Evolutionary conservation across 1,140 invertebrate species (phyloP), one percentile per base, ranked within the genome.

Genomic region (Charaxes varanes): DNA sequence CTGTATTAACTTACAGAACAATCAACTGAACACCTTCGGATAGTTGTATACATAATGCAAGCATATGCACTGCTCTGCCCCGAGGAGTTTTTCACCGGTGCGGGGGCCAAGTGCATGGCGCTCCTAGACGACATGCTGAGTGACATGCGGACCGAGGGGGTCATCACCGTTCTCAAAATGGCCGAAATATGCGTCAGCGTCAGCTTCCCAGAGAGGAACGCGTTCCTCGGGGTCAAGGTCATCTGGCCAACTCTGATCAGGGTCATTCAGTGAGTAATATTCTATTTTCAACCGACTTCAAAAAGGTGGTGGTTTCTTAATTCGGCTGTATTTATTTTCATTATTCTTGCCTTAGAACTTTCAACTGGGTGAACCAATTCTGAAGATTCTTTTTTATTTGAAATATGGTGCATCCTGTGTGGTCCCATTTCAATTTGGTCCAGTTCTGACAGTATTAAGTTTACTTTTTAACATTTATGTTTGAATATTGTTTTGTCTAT

Each of bases 31-130:
- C 91, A 94, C 70, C 84, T 97, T 1, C 85, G 89, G 43, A 87
- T 89, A 14, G 93, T 93, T 54, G 85, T 96, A 6, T 89, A 91
- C 53, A 92, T 97, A 59, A 91, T 92, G 53, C 89, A 94, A 68
- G 92, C 91, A 2, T 97, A 97, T 70, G 87, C 95, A 1, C 71
- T 96, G n/a, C 82, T 97, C 3, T 91, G 89, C 55, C 93, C 94
- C 0, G 88, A 90, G 62, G 88, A 92, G 53, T 95, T 96, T 66
- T 86, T 96, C 50, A 86, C 88, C 45, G 91, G 91, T 16, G 85
- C 90, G 50, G 93, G 93, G 0, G 80, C 79, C 4, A 80, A 86
- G 32, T 87, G 96, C 51, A 87, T 95, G 18, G 79, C 86, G 2
- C 86, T 89, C 6, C 87, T 94, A 36, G 87, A 88, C 44, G 88